These are phyloP conservation scores for Knipowitschia caucasica DNA, from an alignment of 2,797 vertebrate genomes.

Conservation along the genomic window DNA sequence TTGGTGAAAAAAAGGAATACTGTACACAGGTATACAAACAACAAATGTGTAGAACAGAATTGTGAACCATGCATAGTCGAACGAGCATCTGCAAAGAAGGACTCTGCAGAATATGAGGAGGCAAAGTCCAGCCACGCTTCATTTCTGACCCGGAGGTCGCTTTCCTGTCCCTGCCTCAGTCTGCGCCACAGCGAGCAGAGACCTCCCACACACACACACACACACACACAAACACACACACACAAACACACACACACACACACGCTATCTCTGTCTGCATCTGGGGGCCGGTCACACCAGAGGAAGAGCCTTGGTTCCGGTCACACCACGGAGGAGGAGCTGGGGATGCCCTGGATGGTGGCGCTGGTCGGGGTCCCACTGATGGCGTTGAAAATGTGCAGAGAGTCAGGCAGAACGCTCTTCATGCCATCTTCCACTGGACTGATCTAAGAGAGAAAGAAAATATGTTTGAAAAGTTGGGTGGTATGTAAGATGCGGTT, in stretches of 20 bases:
- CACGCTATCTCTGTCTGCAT: constrained; percentile 27
- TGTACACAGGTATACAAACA: constrained; percentile 69
- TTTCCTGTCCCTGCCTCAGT: neutral
- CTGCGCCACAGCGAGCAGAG: constrained; percentile 14
- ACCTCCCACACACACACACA: too few species aligned
- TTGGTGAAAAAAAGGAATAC: constrained; percentile 68
- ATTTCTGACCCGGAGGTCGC: constrained; percentile 17
- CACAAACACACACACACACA: too few species aligned
- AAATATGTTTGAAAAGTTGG: too few species aligned
- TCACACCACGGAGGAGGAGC: constrained; percentile 94
- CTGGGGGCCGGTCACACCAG: constrained; percentile 81
- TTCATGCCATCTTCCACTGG: constrained; percentile 81
- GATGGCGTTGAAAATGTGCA: constrained; percentile 96
- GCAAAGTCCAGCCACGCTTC: constrained; percentile 13
- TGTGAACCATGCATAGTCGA: constrained; percentile 54
- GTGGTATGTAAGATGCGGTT: too few species aligned
- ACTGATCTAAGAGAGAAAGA: constrained; percentile 75
- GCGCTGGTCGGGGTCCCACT: constrained; percentile 88
- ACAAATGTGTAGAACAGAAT: constrained; percentile 32
- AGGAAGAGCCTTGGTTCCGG: constrained; percentile 71
- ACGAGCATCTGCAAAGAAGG: constrained; percentile 61
- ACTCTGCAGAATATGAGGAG: constrained; percentile 26
- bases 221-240: too few species aligned
- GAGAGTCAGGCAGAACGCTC: constrained; percentile 83
- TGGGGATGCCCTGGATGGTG: constrained; percentile 90